These are phyloP conservation scores for Rotaria macrura DNA, from an alignment of 2,888 invertebrate species.

Conservation along the genomic window DNA sequence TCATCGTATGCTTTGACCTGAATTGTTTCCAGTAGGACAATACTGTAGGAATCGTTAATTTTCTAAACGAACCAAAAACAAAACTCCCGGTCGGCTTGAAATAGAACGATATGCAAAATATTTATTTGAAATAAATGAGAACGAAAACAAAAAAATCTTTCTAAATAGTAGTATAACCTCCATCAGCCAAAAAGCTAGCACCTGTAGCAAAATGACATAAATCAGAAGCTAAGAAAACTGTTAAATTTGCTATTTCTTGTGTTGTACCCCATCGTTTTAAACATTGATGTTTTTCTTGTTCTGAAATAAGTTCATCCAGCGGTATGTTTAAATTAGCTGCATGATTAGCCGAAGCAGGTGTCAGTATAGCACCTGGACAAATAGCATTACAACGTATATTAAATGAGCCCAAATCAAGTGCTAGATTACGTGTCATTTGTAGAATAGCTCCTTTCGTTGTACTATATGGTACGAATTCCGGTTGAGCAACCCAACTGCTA, in stretches of 20 bases:
- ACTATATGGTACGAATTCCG: conserved; percentile 34
- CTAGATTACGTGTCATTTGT: conserved; percentile 34
- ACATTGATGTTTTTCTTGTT: neutral
- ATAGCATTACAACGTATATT: conserved; percentile 35
- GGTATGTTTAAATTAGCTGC: neutral
- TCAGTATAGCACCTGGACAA: conserved; percentile 33
- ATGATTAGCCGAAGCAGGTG: conserved; percentile 26
- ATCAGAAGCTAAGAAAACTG: neutral
- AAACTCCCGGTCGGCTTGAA: too few species aligned
- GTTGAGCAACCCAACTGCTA: conserved; percentile 30
- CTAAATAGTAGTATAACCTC: neutral
- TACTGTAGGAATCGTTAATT: too few species aligned
- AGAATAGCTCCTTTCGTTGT: conserved; percentile 35
- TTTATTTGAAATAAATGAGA: too few species aligned
- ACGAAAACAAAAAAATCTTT: neutral
- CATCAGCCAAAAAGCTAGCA: neutral
- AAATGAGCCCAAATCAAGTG: conserved; percentile 33
- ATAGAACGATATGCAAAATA: too few species aligned
- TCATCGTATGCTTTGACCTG: too few species aligned
- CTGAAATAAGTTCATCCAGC: neutral
- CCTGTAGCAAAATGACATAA: neutral
- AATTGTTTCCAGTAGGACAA: too few species aligned
- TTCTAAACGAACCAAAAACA: too few species aligned
- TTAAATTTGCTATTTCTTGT: neutral
- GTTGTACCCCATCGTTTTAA: neutral